A percentile compares a stretch with the other conserved stretches of the same genome.
These are phyloP conservation scores for Parazoanthus darwini DNA, from an alignment of 92 coral and sea anemone genomes.

Conservation along the genomic window DNA sequence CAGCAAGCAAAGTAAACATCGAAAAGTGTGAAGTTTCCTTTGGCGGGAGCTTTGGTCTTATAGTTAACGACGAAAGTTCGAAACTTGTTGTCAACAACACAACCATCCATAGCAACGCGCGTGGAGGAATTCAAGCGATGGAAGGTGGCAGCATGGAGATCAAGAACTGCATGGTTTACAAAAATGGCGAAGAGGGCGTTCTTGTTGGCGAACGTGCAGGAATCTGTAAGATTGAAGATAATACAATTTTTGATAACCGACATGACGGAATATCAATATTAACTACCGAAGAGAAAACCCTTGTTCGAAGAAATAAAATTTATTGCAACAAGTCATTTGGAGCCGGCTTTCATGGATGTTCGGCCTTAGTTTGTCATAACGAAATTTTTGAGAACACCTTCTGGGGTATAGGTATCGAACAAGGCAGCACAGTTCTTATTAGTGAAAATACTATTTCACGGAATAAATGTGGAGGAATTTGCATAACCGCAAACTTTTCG, in stretches of 20 bases:
- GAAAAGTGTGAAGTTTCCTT: constrained; percentile 58
- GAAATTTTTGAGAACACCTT: constrained; percentile 63
- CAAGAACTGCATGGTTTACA: constrained; percentile 53
- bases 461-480: constrained; percentile 74
- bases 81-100: constrained; percentile 12
- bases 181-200: constrained; percentile 67
- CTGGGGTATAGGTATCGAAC: constrained; percentile 51
- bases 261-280: constrained; percentile 61
- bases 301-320: constrained; percentile 15
- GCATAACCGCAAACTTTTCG: constrained; percentile 45
- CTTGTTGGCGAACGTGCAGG: constrained; percentile 68
- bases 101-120: constrained; percentile 24
- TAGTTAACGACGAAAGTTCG: constrained; percentile 22
- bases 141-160: constrained; percentile 48
- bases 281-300: constrained; percentile 21
- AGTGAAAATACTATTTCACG: constrained; percentile 47
- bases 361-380: constrained; percentile 33
- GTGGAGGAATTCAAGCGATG: constrained; percentile 24
- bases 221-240: constrained; percentile 45
- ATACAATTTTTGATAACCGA: constrained; percentile 55
- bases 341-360: constrained; percentile 18
- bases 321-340: constrained; percentile 32
- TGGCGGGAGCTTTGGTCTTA: constrained; percentile 66
- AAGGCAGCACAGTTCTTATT: constrained; percentile 44
- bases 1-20: constrained; percentile 41